Conservation (phyloP, 2,113 vertebrate genomes). For the Nymphicus hollandicus region DNA sequence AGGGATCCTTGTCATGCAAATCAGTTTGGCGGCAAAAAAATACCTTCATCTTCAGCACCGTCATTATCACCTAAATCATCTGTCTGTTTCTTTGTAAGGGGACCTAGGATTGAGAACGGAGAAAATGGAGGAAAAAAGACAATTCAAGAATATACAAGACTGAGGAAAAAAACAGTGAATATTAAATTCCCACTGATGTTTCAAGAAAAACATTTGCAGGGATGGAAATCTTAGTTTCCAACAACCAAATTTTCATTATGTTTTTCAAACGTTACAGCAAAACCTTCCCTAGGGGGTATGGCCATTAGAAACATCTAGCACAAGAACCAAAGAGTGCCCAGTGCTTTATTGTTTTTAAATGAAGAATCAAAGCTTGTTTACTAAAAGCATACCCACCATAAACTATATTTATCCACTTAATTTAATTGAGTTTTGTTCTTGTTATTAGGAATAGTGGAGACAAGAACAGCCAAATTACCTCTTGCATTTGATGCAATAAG, state of each 20-base stretch:
- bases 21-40: conserved; percentile 92
- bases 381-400: conserved; percentile 44
- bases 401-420: conserved; percentile 31
- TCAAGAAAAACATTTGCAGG: conserved; percentile 73
- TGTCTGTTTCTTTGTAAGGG: conserved; percentile 99
- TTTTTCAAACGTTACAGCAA: conserved; percentile 23
- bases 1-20: conserved; percentile 96
- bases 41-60: conserved; percentile 99
- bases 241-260: conserved; percentile 1
- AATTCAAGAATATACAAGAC: conserved; percentile 98
- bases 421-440: background rate
- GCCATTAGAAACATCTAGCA: conserved; percentile 55
- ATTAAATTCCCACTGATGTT: conserved; percentile 77
- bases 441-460: conserved; percentile 30
- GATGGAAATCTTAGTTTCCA: conserved; percentile 53
- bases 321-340: conserved; percentile 21
- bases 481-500: conserved; percentile 29
- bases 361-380: conserved; percentile 53
- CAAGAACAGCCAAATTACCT: conserved; percentile 38
- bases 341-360: conserved; percentile 36
- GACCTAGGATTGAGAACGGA: conserved; percentile 99
- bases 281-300: conserved; percentile 45
- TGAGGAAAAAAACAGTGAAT: conserved; percentile 84
- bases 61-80: conserved; percentile 99
- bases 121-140: conserved; percentile 96